Percentiles rank a stretch among this genome's conserved stretches.
phyloP scores from a whole-genome alignment of 92 coral and sea anemone species.

The Pocillopora meandrina region DNA sequence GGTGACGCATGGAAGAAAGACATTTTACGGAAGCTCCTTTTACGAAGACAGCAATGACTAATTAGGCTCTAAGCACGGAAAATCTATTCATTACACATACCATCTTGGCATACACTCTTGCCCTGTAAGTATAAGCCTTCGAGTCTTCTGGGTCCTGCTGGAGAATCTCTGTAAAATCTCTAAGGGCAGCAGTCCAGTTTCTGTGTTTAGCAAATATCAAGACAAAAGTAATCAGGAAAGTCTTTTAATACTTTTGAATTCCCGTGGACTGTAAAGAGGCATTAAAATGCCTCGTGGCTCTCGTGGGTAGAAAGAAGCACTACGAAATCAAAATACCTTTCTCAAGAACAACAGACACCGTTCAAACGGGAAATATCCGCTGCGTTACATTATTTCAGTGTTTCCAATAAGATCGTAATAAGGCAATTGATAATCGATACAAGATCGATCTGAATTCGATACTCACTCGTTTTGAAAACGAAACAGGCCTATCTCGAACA shows the following conservation, averaged over 20 bases:
- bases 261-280: too few species aligned
- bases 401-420: too few species aligned
- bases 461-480: slow-evolving; percentile 88
- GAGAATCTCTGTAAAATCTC: slow-evolving; percentile 76
- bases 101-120: slow-evolving; percentile 80
- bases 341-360: too few species aligned
- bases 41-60: not conserved
- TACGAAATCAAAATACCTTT: too few species aligned
- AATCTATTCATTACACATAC: slow-evolving; percentile 13
- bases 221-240: not conserved
- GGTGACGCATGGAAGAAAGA: not conserved
- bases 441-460: too few species aligned
- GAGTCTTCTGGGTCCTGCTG: slow-evolving; percentile 86
- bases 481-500: slow-evolving; percentile 82
- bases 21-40: too few species aligned
- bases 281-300: too few species aligned
- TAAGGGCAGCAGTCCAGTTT: slow-evolving; percentile 85
- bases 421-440: not conserved
- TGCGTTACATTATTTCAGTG: too few species aligned
- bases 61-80: too few species aligned
- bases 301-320: too few species aligned
- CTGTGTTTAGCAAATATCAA: slow-evolving; percentile 24
- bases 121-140: slow-evolving; percentile 88
- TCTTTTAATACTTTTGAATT: too few species aligned
- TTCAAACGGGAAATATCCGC: too few species aligned